These are phyloP conservation scores for Dendroctonus ponderosae DNA, from an alignment of 1,140 invertebrate genomes.

Conservation along the genomic window DNA sequence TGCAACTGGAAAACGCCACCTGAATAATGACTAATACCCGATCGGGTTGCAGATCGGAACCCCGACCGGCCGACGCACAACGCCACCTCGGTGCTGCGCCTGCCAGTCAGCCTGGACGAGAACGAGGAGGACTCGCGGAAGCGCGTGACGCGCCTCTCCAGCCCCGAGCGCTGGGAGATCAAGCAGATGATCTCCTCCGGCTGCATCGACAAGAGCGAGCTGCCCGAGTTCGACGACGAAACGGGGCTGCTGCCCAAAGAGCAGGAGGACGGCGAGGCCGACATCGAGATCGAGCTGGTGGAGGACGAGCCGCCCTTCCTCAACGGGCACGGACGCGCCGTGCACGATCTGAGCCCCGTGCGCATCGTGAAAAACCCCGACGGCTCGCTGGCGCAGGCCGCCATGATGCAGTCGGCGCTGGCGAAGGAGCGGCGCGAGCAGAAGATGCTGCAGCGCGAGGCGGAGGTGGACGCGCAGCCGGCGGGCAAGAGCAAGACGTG, in stretches of 20 bases:
- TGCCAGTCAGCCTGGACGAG: conserved; percentile 63
- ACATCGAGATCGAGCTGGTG: conserved; percentile 98
- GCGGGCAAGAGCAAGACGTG: conserved; percentile 86
- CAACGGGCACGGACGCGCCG: conserved; percentile 80
- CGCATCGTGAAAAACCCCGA: conserved; percentile 99
- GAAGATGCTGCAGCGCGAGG: conserved; percentile 89
- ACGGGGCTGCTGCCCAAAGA: conserved; percentile 83
- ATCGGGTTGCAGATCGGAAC: conserved; percentile 68
- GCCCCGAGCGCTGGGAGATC: conserved; percentile 91
- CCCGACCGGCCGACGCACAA: conserved; percentile 72
- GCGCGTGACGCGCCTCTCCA: conserved; percentile 88
- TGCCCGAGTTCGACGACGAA: conserved; percentile 91
- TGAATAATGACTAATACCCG: too few relatives aligned
- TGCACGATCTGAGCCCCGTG: conserved; percentile 91
- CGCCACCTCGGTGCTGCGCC: conserved; percentile 63
- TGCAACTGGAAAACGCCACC: too few relatives aligned
- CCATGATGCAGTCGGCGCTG: conserved; percentile 98
- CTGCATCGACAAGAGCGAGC: conserved; percentile 80
- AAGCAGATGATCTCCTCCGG: conserved; percentile 85
- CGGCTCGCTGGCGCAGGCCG: conserved; percentile 95
- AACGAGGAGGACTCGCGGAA: conserved; percentile 78
- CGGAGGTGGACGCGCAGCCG: conserved; percentile 84
- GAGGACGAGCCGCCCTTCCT: conserved; percentile 98
- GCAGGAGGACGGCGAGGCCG: conserved; percentile 91
- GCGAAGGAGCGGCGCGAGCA: conserved; percentile 94